Percentiles rank a stretch among this genome's conserved stretches.
phyloP scores from a whole-genome alignment of 2,797 vertebrate genomes.

The Takifugu ocellatus region DNA sequence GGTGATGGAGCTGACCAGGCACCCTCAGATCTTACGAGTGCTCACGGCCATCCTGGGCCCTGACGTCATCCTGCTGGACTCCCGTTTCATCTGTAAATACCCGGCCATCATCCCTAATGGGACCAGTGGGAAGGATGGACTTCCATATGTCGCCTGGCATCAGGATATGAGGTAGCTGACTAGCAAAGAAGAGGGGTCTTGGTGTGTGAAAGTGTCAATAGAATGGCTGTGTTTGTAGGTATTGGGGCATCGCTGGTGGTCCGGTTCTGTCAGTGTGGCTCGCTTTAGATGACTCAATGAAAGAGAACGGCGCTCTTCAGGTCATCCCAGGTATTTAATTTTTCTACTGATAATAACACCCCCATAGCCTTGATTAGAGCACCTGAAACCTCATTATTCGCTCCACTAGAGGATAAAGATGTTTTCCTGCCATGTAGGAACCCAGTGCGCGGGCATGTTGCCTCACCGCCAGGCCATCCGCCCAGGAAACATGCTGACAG shows the following conservation, averaged over 20 bases:
- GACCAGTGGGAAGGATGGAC: not conserved
- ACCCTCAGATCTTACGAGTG: constrained; percentile 49
- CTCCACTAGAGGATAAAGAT: not conserved
- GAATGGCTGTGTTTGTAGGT: constrained; percentile 54
- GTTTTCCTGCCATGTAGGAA: constrained; percentile 57
- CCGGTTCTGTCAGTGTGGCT: constrained; percentile 80
- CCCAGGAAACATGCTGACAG: constrained; percentile 76
- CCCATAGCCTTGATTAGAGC: not conserved
- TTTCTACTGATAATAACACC: not conserved
- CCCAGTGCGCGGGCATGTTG: constrained; percentile 71
- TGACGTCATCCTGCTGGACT: constrained; percentile 78
- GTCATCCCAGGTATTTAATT: constrained; percentile 77
- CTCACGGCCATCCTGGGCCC: constrained; percentile 69
- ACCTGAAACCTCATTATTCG: not conserved
- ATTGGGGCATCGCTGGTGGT: constrained; percentile 80
- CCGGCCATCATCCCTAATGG: constrained; percentile 41
- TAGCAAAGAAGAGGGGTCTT: no score
- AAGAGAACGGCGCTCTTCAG: constrained; percentile 77
- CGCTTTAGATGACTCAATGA: constrained; percentile 75
- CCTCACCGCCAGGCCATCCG: constrained; percentile 62
- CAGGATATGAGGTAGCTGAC: constrained; percentile 78
- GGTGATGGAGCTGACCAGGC: constrained; percentile 70
- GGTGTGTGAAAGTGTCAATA: constrained; percentile 3
- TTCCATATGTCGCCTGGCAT: constrained; percentile 82
- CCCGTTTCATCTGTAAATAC: constrained; percentile 84